Base-by-base conservation (phyloP, 2,888 invertebrate species). In the Tiphia femorata region DNA sequence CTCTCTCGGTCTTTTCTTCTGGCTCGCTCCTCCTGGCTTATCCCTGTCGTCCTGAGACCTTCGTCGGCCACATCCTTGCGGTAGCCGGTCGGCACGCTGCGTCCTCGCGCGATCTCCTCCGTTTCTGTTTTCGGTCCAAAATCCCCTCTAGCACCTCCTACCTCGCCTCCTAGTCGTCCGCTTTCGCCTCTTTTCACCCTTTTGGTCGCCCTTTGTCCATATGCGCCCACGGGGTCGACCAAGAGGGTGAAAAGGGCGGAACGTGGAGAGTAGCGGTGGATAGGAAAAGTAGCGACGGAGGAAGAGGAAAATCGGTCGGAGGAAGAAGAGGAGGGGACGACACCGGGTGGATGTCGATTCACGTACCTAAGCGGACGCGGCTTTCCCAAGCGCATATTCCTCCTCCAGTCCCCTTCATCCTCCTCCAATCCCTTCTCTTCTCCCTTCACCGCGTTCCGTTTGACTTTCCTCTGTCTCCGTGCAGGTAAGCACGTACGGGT, bases 401-500 rank as follows among this genome's bases (percentile, higher is more conserved):
- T 43, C 48, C 8, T 41, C 38, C n/a, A n/a, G n/a, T n/a, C n/a
- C n/a, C n/a, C n/a, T n/a, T n/a, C n/a, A n/a, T n/a, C n/a, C n/a
- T n/a, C n/a, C n/a, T n/a, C n/a, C n/a, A n/a, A n/a, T n/a, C n/a
- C n/a, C n/a, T n/a, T n/a, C n/a, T n/a, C n/a, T n/a, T n/a, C n/a
- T n/a, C 25, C 25, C 8, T 49, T 37, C 33, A 51, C 52, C 6
- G 38, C 41, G 43, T 44, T 55, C 49, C 62, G 59, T 29, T 60
- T 49, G 52, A 55, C 40, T 48, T 29, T 49, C 19, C 47, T 55
- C 35, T 52, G 49, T 60, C 41, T 57, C 53, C 49, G 49, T 38
- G 44, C 62, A 59, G 64, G 64, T 64, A 58, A 62, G 59, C 60
- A 47, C 58, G 58, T 48, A 51, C 48, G 49, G 35, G 30, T n/a